Evolutionary conservation across 2,113 vertebrate genomes (phyloP), one percentile per base, ranked within the genome.

Genomic region (Carollia perspicillata): DNA sequence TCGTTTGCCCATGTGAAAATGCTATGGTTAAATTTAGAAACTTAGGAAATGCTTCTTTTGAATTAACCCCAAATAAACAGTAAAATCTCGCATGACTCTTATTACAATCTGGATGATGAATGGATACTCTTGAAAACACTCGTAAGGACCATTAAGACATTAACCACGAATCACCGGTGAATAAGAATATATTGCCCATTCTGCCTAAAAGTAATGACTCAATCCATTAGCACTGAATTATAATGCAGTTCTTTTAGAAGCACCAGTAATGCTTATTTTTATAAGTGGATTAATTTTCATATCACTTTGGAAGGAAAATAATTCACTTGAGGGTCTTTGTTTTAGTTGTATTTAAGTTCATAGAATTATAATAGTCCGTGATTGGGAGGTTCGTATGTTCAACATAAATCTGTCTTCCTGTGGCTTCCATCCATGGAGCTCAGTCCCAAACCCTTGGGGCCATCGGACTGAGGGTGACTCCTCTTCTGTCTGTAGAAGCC

Each of bases 211-310:
- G 92, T 90, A 94, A 68, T 55, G 44, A 72, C 44, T 84, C 26
- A 53, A 16, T 69, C 71, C 81, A 30, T 84, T 90, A 63, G 47
- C 92, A 55, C 69, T 53, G 42, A 95, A 49, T 78, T 94, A 83
- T 71, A 95, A 85, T 63, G 5, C 68, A 90, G 30, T 53, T 93
- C 58, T 47, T 89, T 80, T 58, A 68, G 35, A 78, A 81, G 49
- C 23, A 47, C 66, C 53, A 71, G 23, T 89, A 92, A 60, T 81
- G 47, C 55, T 80, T 93, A 68, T 63, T 93, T 90, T 95, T 88
- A 74, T 95, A 72, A 42, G 23, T 94, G 68, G 35, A 60, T 96
- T 84, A 37, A 55, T 77, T 92, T 90, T 69, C 66, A 33, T 66
- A 55, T 79, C 35, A 47, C 63, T 84, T 83, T 13, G 44, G 47